Evolutionary conservation across 2,888 invertebrate species (phyloP).

Genomic region (Heliconius ethilla): DNA sequence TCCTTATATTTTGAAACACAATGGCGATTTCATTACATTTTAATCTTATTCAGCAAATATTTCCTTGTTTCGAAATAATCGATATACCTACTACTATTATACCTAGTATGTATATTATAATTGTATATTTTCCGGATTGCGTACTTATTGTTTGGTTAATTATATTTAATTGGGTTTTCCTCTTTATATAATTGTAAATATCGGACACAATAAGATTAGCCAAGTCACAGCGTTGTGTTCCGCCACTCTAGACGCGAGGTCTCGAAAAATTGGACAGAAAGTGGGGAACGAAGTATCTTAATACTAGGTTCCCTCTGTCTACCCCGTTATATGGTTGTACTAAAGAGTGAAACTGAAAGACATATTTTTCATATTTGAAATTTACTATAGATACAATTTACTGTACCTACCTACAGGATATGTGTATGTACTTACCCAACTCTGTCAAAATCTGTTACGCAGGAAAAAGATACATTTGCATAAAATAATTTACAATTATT

Average conservation of each 20-base stretch:
- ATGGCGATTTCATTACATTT: constrained; percentile 5
- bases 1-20: constrained; percentile 25
- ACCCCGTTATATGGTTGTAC: not conserved
- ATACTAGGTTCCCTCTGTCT: not conserved
- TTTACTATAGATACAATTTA: not conserved
- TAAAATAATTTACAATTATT: not conserved
- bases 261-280: not conserved
- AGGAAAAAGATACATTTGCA: not conserved
- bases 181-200: constrained; percentile 9
- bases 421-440: not conserved
- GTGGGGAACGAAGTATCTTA: not conserved
- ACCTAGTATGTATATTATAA: constrained; percentile 6
- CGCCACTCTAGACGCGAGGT: not conserved
- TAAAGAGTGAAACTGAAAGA: too few species aligned
- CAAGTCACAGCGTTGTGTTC: not conserved
- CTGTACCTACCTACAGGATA: not conserved
- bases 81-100: constrained; percentile 7
- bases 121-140: constrained; percentile 25
- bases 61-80: constrained; percentile 40
- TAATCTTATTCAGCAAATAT: constrained; percentile 25
- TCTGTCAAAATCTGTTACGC: not conserved
- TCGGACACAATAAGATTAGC: not conserved
- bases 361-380: not conserved
- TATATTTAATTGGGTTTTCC: constrained; percentile 33
- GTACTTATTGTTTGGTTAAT: constrained; percentile 28